Conservation (phyloP, 2,888 invertebrate species). For the Eupsilia transversa region DNA sequence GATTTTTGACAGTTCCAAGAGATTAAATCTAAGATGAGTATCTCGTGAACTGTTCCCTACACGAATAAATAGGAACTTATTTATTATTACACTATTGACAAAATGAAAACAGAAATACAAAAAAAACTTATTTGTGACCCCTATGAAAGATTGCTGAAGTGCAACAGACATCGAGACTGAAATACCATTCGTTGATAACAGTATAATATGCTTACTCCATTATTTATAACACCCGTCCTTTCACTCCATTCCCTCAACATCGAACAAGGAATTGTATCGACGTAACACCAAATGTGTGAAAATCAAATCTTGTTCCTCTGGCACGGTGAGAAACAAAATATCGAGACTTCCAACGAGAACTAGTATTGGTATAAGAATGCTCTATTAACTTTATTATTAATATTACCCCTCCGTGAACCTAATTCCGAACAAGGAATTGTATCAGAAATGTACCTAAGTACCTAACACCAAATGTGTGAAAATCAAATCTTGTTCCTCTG, state of each 20-base stretch:
- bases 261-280: constrained; percentile 8
- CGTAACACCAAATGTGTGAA: constrained; percentile 37
- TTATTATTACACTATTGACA: not conserved
- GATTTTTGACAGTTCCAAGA: not conserved
- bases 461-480: constrained; percentile 41
- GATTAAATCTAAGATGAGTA: not conserved
- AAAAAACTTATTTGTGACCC: too few species aligned
- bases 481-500: constrained; percentile 53
- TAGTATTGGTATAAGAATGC: not conserved
- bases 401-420: not conserved
- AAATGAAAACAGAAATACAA: not conserved
- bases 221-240: not conserved
- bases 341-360: not conserved
- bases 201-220: not conserved
- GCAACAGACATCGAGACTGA: not conserved
- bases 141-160: not conserved
- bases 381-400: constrained; percentile 16
- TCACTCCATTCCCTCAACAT: not conserved
- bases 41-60: too few species aligned
- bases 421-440: constrained; percentile 3
- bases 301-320: constrained; percentile 54
- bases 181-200: not conserved
- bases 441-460: constrained; percentile 11
- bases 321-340: constrained; percentile 64
- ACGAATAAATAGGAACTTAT: not conserved